phyloP scores from a whole-genome alignment of 2,888 invertebrate species.

The Oscheius sp. region DNA sequence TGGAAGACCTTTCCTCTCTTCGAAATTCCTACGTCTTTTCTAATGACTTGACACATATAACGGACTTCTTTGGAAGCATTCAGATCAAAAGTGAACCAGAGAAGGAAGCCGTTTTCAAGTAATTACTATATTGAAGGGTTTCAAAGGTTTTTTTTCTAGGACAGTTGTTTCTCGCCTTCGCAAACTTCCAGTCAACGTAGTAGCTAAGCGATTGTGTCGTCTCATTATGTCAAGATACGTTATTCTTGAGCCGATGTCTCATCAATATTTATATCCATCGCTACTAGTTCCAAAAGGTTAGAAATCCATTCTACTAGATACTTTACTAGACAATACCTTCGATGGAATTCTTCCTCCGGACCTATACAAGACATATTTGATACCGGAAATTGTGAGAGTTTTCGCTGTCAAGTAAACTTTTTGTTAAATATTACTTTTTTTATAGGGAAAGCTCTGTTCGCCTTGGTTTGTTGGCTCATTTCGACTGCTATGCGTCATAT shows the following conservation, averaged over 20 bases:
- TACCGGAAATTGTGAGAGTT: constrained; percentile 29
- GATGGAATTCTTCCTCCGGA: constrained; percentile 20
- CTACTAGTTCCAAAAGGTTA: constrained; percentile 4
- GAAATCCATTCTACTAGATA: not conserved
- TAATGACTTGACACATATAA: constrained; percentile 20
- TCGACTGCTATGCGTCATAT: constrained; percentile 16
- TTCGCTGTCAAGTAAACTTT: constrained; percentile 23
- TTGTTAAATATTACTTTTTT: not conserved
- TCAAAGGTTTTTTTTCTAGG: not conserved
- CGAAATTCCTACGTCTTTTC: constrained; percentile 4
- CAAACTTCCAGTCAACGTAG: constrained; percentile 11
- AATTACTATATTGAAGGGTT: not conserved
- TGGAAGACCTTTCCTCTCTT: constrained; percentile 3
- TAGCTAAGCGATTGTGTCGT: constrained; percentile 22
- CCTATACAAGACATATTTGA: constrained; percentile 10
- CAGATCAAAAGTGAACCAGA: constrained; percentile 23
- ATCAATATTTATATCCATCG: constrained; percentile 12
- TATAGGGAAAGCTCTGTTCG: constrained; percentile 24
- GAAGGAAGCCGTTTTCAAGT: constrained; percentile 25
- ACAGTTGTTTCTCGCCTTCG: not conserved
- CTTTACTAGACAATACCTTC: not conserved
- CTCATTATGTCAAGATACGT: constrained; percentile 24
- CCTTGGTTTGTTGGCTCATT: constrained; percentile 20
- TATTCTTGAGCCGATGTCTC: constrained; percentile 24
- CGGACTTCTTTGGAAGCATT: constrained; percentile 13